Conservation (phyloP, 1,140 invertebrate species). For the Heliconius eleuchia region DNA sequence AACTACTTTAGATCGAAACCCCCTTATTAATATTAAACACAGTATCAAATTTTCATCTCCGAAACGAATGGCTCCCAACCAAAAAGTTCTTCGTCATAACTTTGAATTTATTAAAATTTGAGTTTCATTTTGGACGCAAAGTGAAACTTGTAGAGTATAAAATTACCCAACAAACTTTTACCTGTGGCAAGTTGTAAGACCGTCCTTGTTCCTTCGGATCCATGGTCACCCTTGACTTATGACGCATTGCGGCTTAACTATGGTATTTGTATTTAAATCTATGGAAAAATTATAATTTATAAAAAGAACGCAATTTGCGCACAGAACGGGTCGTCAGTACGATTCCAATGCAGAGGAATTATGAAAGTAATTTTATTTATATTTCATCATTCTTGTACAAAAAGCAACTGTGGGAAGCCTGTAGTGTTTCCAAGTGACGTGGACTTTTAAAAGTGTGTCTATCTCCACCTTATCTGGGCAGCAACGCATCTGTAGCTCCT, state of each 20-base stretch:
- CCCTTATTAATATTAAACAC: constrained; percentile 9
- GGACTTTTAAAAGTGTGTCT: too few relatives aligned
- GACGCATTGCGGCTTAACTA: constrained; percentile 5
- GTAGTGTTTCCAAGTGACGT: too few relatives aligned
- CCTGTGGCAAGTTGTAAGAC: constrained; percentile 7
- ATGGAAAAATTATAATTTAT: neutral
- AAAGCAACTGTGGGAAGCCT: too few relatives aligned
- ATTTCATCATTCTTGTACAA: too few relatives aligned
- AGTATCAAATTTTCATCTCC: constrained; percentile 7
- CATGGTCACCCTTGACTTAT: constrained; percentile 1
- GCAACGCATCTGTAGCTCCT: too few relatives aligned
- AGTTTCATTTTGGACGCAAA: constrained; percentile 8
- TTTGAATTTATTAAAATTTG: constrained; percentile 13
- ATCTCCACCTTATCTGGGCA: too few relatives aligned
- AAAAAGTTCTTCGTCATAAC: constrained; percentile 3
- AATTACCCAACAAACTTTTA: neutral
- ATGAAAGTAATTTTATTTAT: too few relatives aligned
- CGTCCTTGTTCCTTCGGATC: neutral
- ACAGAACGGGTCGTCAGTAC: too few relatives aligned
- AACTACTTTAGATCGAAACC: neutral
- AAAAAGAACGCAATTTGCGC: neutral
- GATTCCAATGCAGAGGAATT: neutral
- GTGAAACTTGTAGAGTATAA: constrained; percentile 9
- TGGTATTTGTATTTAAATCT: neutral
- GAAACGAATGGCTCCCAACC: constrained; percentile 6